Evolutionary conservation across 2,113 vertebrate species (phyloP).

Genomic region (Crotophaga sulcirostris): DNA sequence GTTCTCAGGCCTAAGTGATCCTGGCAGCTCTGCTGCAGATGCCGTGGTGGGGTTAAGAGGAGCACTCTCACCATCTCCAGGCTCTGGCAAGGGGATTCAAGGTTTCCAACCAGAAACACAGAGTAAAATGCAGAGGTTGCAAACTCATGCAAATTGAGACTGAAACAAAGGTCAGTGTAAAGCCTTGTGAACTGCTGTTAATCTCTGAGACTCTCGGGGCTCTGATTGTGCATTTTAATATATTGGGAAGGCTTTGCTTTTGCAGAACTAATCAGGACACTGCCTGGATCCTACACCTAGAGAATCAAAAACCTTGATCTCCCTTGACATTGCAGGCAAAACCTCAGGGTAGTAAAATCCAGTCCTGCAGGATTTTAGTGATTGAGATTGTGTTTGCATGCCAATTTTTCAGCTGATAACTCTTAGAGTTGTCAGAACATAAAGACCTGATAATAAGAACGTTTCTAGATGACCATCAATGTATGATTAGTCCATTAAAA

Average conservation of each 20-base stretch:
- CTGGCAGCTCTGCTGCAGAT: not conserved
- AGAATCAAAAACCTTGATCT: not conserved
- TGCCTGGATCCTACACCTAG: not conserved
- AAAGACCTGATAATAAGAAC: constrained; percentile 61
- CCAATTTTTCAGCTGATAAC: constrained; percentile 71
- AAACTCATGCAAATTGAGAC: constrained; percentile 44
- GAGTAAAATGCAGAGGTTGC: constrained; percentile 45
- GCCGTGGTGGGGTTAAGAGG: not conserved
- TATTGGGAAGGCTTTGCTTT: constrained; percentile 7
- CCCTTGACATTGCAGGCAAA: not conserved
- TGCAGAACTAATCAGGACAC: not conserved
- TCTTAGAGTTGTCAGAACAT: constrained; percentile 67
- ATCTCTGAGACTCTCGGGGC: constrained; percentile 31
- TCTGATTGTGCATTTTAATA: constrained; percentile 43
- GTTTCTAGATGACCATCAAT: constrained; percentile 73
- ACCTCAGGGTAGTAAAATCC: constrained; percentile 8
- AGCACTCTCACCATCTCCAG: not conserved
- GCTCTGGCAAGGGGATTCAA: constrained; percentile 44
- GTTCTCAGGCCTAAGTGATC: not conserved
- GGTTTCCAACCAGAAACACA: constrained; percentile 17
- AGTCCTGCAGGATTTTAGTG: constrained; percentile 38
- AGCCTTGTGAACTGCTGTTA: constrained; percentile 48
- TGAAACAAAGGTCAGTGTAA: constrained; percentile 58
- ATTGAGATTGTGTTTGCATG: constrained; percentile 70
- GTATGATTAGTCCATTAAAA: constrained; percentile 74